Evolutionary conservation across 2,113 vertebrate genomes (phyloP).

Genomic region (Elanus axillaris): DNA sequence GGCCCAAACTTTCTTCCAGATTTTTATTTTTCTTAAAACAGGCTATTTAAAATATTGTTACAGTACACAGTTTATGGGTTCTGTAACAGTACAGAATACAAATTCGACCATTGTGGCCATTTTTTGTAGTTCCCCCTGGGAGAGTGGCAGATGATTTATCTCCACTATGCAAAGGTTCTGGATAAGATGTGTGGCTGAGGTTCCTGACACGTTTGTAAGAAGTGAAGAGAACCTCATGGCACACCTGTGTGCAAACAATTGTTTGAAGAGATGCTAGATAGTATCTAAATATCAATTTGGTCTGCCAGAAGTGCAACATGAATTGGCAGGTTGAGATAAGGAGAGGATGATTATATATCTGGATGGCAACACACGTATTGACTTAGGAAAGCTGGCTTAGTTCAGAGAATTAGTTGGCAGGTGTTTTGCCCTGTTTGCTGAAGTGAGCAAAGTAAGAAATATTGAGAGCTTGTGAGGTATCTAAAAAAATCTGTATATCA

Average conservation of each 20-base stretch:
- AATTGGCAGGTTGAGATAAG: conserved; percentile 51
- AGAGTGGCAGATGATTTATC: not conserved
- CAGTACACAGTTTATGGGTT: not conserved
- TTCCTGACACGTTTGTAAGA: not conserved
- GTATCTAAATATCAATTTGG: conserved; percentile 10
- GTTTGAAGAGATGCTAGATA: not conserved
- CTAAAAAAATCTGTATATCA: not conserved
- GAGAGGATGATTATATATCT: conserved; percentile 13
- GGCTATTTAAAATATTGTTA: not conserved
- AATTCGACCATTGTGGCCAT: not conserved
- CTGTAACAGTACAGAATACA: not conserved
- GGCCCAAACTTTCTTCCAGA: not conserved
- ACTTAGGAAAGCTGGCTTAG: conserved; percentile 22
- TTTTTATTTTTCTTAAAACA: not conserved
- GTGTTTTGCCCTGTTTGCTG: conserved; percentile 33
- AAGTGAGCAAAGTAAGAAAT: conserved; percentile 13
- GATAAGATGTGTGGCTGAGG: not conserved
- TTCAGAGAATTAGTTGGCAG: conserved; percentile 48
- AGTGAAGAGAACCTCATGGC: not conserved
- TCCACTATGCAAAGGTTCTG: not conserved
- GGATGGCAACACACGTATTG: conserved; percentile 26
- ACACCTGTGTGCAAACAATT: conserved; percentile 20
- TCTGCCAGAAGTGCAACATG: conserved; percentile 25
- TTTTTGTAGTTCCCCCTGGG: not conserved
- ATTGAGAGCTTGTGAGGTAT: not conserved